Conservation (phyloP, 35 echinoderm and acorn worm genomes). For the Strongylocentrotus purpuratus region DNA sequence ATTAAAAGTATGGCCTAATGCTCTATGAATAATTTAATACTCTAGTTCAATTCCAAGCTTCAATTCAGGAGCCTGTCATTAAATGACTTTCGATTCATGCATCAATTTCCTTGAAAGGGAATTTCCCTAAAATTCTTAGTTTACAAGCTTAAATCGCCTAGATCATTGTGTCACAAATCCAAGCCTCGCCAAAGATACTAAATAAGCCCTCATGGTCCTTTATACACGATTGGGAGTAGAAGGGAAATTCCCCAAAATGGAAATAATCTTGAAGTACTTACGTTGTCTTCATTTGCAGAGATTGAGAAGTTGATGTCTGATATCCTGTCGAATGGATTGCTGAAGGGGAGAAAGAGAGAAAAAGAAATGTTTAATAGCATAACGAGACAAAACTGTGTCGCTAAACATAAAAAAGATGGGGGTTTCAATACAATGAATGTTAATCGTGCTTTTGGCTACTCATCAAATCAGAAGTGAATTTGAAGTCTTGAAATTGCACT, state of each 20-base stretch:
- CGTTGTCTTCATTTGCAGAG: conserved; percentile 99
- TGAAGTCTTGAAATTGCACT: too few relatives aligned
- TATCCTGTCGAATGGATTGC: conserved; percentile 97
- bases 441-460: neutral
- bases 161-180: neutral
- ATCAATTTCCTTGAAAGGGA: neutral
- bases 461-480: neutral
- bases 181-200: neutral
- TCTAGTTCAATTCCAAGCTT: too few relatives aligned
- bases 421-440: too few relatives aligned
- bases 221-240: neutral
- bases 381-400: too few relatives aligned
- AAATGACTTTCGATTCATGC: neutral
- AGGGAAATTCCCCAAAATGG: neutral
- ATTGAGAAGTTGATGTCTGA: conserved; percentile 99
- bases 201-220: neutral
- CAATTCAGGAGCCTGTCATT: too few relatives aligned
- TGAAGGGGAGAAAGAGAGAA: conserved; percentile 53
- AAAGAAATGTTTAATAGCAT: neutral
- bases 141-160: neutral
- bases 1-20: too few relatives aligned
- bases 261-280: conserved; percentile 60
- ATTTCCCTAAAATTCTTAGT: neutral
- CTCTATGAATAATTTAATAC: too few relatives aligned
- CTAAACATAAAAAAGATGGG: too few relatives aligned